Evolutionary conservation across 2,888 invertebrate species (phyloP).

Genomic region (Ormyrus pomaceus): DNA sequence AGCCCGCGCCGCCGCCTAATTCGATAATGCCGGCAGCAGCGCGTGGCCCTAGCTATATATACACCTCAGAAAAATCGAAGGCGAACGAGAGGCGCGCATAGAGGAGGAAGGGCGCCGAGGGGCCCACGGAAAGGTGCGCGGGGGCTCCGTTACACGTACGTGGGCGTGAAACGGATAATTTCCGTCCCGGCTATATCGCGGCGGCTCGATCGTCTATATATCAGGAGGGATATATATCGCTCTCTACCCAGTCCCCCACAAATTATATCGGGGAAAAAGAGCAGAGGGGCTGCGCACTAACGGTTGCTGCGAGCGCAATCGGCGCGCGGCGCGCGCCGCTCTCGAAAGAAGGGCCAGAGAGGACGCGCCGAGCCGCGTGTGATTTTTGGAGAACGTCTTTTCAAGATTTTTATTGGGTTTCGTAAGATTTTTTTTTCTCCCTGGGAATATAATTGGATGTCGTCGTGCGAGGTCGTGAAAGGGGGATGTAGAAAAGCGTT

Average conservation of each 20-base stretch:
- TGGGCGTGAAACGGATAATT: constrained; percentile 73
- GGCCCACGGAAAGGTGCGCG: constrained; percentile 18
- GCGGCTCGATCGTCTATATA: constrained; percentile 64
- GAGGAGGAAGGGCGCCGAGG: constrained; percentile 13
- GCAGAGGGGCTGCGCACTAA: constrained; percentile 9
- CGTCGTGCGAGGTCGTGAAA: too few species aligned
- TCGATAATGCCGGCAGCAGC: constrained; percentile 27
- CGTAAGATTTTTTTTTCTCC: too few species aligned
- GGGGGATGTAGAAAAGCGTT: too few species aligned
- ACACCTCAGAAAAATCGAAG: neutral
- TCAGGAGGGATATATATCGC: too few species aligned
- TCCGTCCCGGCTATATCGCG: constrained; percentile 57
- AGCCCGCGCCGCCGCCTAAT: constrained; percentile 18
- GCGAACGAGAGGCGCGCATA: constrained; percentile 11
- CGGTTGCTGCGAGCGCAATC: too few species aligned
- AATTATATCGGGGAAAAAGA: constrained; percentile 64
- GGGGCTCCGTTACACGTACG: constrained; percentile 54
- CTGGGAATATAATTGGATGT: too few species aligned
- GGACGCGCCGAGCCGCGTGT: too few species aligned
- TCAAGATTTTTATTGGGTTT: too few species aligned
- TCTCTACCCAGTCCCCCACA: too few species aligned
- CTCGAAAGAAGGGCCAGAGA: too few species aligned
- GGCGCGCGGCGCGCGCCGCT: too few species aligned
- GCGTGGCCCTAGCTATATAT: constrained; percentile 4
- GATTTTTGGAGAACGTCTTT: too few species aligned